Conservation (phyloP, 2,797 vertebrate species). For the Apodemus agrarius region DNA sequence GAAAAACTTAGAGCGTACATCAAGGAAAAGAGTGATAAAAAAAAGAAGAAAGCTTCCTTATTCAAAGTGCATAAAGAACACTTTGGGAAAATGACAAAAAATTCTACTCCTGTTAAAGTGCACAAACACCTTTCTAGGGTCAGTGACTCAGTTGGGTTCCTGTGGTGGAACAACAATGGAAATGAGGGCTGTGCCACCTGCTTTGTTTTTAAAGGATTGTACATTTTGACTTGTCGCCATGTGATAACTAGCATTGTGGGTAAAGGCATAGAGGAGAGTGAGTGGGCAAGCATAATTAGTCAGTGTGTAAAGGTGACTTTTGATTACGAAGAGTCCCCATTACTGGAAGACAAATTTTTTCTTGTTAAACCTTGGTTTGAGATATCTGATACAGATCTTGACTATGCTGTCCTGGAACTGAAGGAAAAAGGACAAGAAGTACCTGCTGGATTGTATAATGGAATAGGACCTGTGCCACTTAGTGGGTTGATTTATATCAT, state of each 20-base stretch:
- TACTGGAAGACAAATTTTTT: accelerated
- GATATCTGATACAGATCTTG: not conserved
- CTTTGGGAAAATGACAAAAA: conserved; percentile 81
- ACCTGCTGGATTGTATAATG: conserved; percentile 63
- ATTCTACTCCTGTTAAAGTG: conserved; percentile 29
- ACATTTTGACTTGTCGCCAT: conserved; percentile 86
- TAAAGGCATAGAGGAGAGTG: accelerated
- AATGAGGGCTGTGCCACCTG: conserved; percentile 17
- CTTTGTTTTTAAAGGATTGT: conserved; percentile 80
- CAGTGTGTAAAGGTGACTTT: conserved; percentile 57
- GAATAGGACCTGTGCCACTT: not conserved
- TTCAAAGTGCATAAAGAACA: conserved; percentile 40
- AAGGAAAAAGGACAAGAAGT: not conserved
- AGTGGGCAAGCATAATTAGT: not conserved
- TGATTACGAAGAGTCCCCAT: conserved; percentile 67
- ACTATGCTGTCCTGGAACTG: conserved; percentile 83
- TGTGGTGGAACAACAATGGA: conserved; percentile 46
- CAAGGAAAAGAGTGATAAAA: not conserved
- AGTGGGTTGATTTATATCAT: conserved; percentile 80
- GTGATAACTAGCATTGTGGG: conserved; percentile 26
- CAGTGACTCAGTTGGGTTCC: conserved; percentile 78
- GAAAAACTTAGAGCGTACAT: conserved; percentile 16
- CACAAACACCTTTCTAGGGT: conserved; percentile 63
- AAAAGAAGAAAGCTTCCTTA: accelerated
- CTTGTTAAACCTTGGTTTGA: conserved; percentile 60